These are phyloP conservation scores for Sebastes oblongus DNA, from an alignment of 2,797 vertebrate genomes.

Conservation along the genomic window DNA sequence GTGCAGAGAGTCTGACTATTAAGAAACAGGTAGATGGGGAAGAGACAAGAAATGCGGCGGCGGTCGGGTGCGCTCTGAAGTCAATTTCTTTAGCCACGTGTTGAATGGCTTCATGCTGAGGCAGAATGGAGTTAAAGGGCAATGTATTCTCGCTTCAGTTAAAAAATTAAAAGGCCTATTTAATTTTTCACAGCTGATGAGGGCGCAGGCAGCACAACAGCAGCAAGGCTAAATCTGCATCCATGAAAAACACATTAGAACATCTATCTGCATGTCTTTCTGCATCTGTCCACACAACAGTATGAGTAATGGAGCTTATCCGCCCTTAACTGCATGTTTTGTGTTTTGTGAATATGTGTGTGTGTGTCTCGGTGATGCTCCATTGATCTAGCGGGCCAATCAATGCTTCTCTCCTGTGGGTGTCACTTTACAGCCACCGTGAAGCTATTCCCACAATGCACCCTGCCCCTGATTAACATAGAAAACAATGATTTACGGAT, in stretches of 20 bases:
- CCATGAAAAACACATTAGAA: conserved; percentile 1
- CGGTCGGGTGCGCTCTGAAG: not conserved
- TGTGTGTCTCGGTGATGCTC: conserved; percentile 27
- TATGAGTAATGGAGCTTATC: conserved; percentile 10
- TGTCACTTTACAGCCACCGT: conserved; percentile 57
- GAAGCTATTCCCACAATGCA: conserved; percentile 64
- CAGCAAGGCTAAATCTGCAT: not conserved
- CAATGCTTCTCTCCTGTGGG: conserved; percentile 55
- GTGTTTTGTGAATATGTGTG: not conserved
- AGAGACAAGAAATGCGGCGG: not conserved
- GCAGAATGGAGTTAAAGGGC: conserved; percentile 29
- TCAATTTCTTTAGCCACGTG: conserved; percentile 27
- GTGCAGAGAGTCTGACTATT: conserved; percentile 16
- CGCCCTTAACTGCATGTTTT: not conserved
- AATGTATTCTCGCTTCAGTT: conserved; percentile 15
- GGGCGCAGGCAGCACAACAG: not conserved
- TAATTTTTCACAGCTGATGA: conserved; percentile 8
- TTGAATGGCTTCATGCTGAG: conserved; percentile 28
- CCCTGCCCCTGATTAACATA: conserved; percentile 61
- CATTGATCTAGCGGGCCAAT: conserved; percentile 56
- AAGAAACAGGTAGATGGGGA: conserved; percentile 26
- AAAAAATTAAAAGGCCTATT: not conserved
- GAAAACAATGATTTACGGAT: conserved; percentile 64
- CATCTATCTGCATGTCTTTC: not conserved
- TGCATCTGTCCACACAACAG: not conserved